Percentiles rank a stretch among this genome's conserved stretches.
phyloP scores from a whole-genome alignment of 2,888 invertebrate genomes.

The Brassicogethes aeneus region DNA sequence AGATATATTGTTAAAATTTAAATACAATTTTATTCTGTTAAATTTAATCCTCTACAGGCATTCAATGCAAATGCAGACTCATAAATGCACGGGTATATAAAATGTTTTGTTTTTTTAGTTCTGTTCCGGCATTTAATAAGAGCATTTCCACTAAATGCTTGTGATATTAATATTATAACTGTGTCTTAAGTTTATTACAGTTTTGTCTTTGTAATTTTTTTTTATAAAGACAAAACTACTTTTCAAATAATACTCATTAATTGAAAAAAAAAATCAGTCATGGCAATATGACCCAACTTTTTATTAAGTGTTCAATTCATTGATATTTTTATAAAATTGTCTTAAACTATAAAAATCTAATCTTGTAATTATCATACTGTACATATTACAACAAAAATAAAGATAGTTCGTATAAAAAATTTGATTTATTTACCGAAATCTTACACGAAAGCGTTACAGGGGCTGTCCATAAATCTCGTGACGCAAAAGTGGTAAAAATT shows the following conservation, averaged over 20 bases:
- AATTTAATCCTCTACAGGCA: background rate
- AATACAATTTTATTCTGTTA: slow-evolving; percentile 13
- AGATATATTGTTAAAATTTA: slow-evolving; percentile 26
- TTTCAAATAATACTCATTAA: no score
- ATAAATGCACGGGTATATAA: no score
- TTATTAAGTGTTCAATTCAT: slow-evolving; percentile 12
- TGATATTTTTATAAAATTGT: slow-evolving; percentile 20
- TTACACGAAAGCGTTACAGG: no score
- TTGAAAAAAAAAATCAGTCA: background rate
- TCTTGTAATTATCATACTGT: slow-evolving; percentile 27
- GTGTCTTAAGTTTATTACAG: background rate
- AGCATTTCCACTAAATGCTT: no score
- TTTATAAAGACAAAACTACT: no score
- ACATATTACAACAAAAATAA: slow-evolving; percentile 22
- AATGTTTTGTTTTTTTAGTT: no score
- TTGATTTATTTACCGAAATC: slow-evolving; percentile 6
- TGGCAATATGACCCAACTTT: background rate
- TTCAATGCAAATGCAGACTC: no score
- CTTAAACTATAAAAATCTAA: slow-evolving; percentile 15
- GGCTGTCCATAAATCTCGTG: no score
- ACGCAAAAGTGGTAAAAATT: no score
- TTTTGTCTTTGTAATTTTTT: background rate
- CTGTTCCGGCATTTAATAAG: no score
- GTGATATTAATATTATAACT: background rate
- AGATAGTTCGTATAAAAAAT: slow-evolving; percentile 19